A percentile compares a stretch with the other conserved stretches of the same genome.
phyloP scores from a whole-genome alignment of 2,113 vertebrate genomes.

The Passer montanus region DNA sequence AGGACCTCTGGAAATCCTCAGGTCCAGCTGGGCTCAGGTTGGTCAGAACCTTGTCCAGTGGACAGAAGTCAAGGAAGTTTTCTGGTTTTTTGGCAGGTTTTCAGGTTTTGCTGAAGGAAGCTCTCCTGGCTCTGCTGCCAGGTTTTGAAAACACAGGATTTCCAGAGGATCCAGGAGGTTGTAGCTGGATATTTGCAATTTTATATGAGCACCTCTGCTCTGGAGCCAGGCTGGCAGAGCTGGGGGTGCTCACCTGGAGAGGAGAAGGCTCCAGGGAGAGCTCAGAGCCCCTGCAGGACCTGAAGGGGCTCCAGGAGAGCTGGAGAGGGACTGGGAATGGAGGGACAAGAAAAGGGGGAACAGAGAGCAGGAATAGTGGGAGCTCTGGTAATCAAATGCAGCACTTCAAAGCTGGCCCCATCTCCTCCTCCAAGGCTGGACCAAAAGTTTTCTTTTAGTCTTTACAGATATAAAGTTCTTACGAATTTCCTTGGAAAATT shows the following conservation, averaged over 20 bases:
- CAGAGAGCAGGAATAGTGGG: not conserved
- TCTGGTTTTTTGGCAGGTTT: not conserved
- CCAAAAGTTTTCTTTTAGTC: not conserved
- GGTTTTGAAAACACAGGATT: not conserved
- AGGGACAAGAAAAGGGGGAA: not conserved
- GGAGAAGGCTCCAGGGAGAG: not conserved
- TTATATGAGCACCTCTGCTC: accelerated
- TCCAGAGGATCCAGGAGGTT: not conserved
- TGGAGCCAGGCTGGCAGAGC: not conserved
- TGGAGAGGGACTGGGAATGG: not conserved
- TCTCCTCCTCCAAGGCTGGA: not conserved
- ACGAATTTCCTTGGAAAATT: not conserved
- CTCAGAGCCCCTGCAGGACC: not conserved
- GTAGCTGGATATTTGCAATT: not conserved
- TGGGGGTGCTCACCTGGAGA: not conserved
- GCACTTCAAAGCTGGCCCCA: not conserved
- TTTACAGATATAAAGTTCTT: not conserved
- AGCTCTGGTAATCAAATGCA: not conserved
- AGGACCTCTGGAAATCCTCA: not conserved
- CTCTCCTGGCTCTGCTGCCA: not conserved
- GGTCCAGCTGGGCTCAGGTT: not conserved
- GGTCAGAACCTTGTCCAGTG: not conserved
- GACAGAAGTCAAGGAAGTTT: not conserved
- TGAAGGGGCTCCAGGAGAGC: not conserved
- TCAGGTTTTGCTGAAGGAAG: not conserved